phyloP scores from a whole-genome alignment of 2,888 invertebrate genomes.

The Sminthurinus aureus region DNA sequence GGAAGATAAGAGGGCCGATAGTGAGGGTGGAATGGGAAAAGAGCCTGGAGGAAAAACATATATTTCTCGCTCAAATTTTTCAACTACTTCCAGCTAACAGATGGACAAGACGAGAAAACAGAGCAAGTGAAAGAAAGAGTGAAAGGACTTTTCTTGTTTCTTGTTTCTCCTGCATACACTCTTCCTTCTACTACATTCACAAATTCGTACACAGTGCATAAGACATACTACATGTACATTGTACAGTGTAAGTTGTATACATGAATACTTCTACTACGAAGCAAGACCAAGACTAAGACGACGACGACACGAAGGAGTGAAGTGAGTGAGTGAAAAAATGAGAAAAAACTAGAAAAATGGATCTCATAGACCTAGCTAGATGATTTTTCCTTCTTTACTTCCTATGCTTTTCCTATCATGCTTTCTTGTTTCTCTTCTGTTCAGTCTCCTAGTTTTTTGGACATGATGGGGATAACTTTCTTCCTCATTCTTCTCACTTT shows the following conservation, averaged over 20 bases:
- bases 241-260: neutral
- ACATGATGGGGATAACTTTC: conserved; percentile 38
- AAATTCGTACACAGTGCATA: neutral
- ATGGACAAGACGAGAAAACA: conserved; percentile 24
- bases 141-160: neutral
- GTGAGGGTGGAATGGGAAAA: conserved; percentile 42
- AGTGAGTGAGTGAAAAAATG: neutral
- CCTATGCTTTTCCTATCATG: neutral
- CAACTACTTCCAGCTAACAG: conserved; percentile 28
- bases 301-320: neutral
- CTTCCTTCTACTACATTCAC: neutral
- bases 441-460: conserved; percentile 33
- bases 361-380: conserved; percentile 13
- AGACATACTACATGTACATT: neutral
- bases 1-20: conserved; percentile 48
- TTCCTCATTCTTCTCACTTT: neutral
- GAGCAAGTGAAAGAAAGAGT: too few relatives aligned
- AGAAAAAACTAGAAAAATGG: conserved; percentile 14
- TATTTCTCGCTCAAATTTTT: conserved; percentile 40
- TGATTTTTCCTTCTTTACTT: conserved; percentile 30
- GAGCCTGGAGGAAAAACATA: conserved; percentile 41
- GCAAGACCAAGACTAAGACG: too few relatives aligned
- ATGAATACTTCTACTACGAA: neutral
- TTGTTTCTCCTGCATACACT: neutral
- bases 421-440: conserved; percentile 19